Percentiles rank a stretch among this genome's conserved stretches.
Conservation (phyloP, 1,140 invertebrate genomes). For the Drosophila parabipectinata region DNA sequence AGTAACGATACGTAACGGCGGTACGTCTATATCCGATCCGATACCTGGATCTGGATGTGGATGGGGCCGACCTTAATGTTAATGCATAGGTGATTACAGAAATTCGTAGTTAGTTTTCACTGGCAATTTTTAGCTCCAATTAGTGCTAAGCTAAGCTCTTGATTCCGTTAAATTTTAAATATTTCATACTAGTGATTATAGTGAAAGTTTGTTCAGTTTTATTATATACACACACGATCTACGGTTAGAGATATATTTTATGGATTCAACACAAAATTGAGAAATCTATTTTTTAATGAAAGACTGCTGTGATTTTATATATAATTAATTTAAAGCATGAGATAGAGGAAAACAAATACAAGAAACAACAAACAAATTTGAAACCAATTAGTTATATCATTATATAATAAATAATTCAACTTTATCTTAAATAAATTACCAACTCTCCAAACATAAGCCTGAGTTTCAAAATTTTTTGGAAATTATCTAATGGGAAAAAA, state of each 20-base stretch:
- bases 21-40: conserved; percentile 22
- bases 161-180: conserved; percentile 68
- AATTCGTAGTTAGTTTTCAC: conserved; percentile 55
- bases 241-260: conserved; percentile 38
- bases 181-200: conserved; percentile 53
- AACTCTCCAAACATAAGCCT: conserved; percentile 55
- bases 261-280: conserved; percentile 68
- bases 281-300: conserved; percentile 78
- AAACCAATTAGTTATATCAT: conserved; percentile 74
- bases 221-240: conserved; percentile 20
- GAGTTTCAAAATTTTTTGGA: neutral
- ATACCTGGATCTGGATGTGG: conserved; percentile 1
- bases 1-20: conserved; percentile 33
- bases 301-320: conserved; percentile 84
- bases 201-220: conserved; percentile 64
- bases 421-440: conserved; percentile 83
- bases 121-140: conserved; percentile 62
- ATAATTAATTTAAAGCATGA: conserved; percentile 67
- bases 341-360: conserved; percentile 36
- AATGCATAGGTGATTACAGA: conserved; percentile 25
- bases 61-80: conserved; percentile 41
- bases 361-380: conserved; percentile 58
- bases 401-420: conserved; percentile 75
- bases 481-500: neutral
- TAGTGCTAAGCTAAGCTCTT: conserved; percentile 71